Evolutionary conservation across 2,888 invertebrate species (phyloP).

Genomic region (Brachypterus glaber): DNA sequence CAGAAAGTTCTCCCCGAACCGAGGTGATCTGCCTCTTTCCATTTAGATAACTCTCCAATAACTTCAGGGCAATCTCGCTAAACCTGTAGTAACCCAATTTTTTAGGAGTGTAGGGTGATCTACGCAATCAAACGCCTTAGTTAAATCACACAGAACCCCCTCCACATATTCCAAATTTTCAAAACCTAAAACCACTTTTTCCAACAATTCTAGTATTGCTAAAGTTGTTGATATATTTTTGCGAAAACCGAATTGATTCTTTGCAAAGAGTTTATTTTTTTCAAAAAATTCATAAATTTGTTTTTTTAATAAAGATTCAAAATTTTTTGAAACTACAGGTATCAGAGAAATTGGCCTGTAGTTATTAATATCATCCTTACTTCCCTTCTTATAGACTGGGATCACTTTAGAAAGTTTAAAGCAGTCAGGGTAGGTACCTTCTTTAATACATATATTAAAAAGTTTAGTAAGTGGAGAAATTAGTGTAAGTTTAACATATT

Average conservation of each 20-base stretch:
- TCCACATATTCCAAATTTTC: neutral
- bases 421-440: neutral
- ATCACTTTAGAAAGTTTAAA: neutral
- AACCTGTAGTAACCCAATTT: neutral
- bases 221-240: neutral
- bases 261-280: neutral
- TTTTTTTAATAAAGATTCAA: neutral
- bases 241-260: neutral
- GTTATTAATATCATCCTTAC: neutral
- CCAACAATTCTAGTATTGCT: neutral
- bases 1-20: too few species aligned
- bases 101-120: neutral
- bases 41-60: neutral
- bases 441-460: neutral
- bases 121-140: too few species aligned
- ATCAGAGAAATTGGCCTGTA: neutral
- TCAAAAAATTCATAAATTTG: neutral
- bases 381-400: neutral
- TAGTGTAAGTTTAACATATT: neutral
- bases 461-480: neutral
- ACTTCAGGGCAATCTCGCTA: neutral
- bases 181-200: neutral
- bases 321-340: neutral
- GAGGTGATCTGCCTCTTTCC: neutral
- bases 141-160: neutral